Percentiles rank a stretch among this genome's conserved stretches.
These are phyloP conservation scores for Acrossocheilus fasciatus DNA, from an alignment of 2,797 vertebrate genomes.

Conservation along the genomic window DNA sequence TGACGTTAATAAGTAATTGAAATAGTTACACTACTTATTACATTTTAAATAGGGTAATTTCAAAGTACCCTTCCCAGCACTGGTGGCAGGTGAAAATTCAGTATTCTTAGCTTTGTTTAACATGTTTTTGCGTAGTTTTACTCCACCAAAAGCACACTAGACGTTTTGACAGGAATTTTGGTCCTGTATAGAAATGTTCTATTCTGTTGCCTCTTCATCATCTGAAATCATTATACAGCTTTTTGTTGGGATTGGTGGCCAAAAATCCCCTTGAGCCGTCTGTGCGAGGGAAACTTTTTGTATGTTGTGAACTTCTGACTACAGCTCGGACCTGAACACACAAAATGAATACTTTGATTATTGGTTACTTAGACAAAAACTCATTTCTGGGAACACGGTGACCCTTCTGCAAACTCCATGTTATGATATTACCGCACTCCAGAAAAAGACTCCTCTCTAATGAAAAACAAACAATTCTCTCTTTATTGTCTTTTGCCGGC, in stretches of 20 bases:
- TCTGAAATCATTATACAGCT: neutral
- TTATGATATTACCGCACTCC: slow-evolving; percentile 36
- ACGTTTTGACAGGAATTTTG: neutral
- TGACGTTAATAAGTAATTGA: neutral
- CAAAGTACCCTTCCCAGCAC: neutral
- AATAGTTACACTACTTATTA: neutral
- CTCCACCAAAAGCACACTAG: neutral
- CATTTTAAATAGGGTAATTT: neutral
- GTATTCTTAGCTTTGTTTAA: neutral
- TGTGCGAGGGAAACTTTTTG: slow-evolving; percentile 10
- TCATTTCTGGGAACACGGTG: slow-evolving; percentile 46
- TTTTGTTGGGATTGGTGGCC: neutral
- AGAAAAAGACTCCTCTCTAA: slow-evolving; percentile 49
- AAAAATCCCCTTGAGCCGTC: neutral
- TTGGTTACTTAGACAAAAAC: slow-evolving; percentile 47
- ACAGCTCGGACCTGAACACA: slow-evolving; percentile 21
- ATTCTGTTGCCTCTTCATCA: neutral
- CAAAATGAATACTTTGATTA: slow-evolving; percentile 43
- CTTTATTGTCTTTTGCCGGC: slow-evolving; percentile 53
- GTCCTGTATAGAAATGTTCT: neutral
- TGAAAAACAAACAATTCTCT: slow-evolving; percentile 44
- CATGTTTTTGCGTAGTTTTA: neutral
- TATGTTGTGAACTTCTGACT: slow-evolving; percentile 47
- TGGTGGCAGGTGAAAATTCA: neutral
- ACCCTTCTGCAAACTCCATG: slow-evolving; percentile 38